Evolutionary conservation across 2,888 invertebrate species (phyloP), one percentile per base, ranked within the genome.

Genomic region (Tenthredo distinguenda): DNA sequence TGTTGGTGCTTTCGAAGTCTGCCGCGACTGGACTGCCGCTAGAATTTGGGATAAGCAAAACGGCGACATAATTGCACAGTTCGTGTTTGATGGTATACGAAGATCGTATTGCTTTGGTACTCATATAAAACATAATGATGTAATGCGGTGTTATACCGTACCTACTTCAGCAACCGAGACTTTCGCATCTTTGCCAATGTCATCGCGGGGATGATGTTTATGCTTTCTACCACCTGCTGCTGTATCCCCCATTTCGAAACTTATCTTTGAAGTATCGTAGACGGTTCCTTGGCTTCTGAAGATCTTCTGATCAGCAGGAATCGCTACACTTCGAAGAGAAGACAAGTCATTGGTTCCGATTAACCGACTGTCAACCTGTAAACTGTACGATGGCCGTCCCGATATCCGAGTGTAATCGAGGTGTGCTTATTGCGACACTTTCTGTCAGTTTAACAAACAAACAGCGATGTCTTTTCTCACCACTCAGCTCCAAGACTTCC

Each of bases 121-220:
- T 21, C 15, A 31, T 4, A 26, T 10, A 1, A 34, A 31, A 0
- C n/a, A 31, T 55, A 34, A 31, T 34, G 15, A 31, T 50, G 21
- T 4, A 31, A 77, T 26, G 12, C 6, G 12, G 6, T 0, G 31
- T 47, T 31, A 31, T 43, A 47, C 18, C 77, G 18, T 77, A 77
- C 77, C 77, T 9, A 77, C 77, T 47, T 77, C 77, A 15, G 55
- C 77, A 77, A 34, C 76, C 21, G 47, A 15, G 47, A 1, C 26
- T 26, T 43, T 74, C n/a, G 72, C 40, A 10, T 74, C 40, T 74
- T 74, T 74, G 34, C 15, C 37, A n/a, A n/a, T 18, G 15, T 71
- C 71, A 43, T 43, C 10, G 1, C 43, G 77, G 18, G 21, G 40
- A 81, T 40, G 81, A 81, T 81, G 58, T 81, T 62, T 81, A 15